phyloP scores from a whole-genome alignment of 2,797 vertebrate genomes.

The Falco cherrug region DNA sequence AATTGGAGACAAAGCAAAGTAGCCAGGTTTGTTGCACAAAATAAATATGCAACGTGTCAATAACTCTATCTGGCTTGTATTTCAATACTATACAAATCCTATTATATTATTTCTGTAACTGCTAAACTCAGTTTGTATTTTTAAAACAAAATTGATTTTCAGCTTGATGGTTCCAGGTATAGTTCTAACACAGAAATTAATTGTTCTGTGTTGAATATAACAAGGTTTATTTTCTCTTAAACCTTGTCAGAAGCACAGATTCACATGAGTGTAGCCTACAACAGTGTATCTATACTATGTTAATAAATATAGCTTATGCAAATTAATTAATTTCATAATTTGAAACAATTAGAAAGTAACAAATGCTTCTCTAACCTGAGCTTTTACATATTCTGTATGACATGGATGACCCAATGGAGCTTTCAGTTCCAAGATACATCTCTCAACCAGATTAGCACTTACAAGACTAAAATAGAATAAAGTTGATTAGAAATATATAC shows the following conservation, averaged over 20 bases:
- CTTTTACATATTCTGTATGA: slow-evolving; percentile 80
- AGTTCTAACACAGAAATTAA: background rate
- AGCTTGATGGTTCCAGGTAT: background rate
- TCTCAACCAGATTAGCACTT: slow-evolving; percentile 79
- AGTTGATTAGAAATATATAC: background rate
- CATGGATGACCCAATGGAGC: slow-evolving; percentile 69
- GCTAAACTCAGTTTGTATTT: background rate
- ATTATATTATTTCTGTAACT: background rate
- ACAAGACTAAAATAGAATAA: slow-evolving; percentile 78
- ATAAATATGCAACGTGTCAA: background rate
- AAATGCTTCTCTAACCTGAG: slow-evolving; percentile 82
- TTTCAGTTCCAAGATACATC: slow-evolving; percentile 83
- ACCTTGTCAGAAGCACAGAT: background rate
- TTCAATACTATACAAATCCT: background rate
- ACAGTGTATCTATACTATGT: background rate
- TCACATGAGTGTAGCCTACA: background rate
- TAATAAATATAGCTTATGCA: background rate
- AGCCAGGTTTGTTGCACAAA: background rate
- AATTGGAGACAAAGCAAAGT: background rate
- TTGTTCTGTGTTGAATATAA: background rate
- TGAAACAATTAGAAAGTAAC: background rate
- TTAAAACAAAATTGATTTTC: background rate
- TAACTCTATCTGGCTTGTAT: background rate
- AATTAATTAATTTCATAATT: background rate
- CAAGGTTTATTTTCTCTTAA: background rate